phyloP scores from a whole-genome alignment of 2,888 invertebrate species.

The Trisateles emortualis region DNA sequence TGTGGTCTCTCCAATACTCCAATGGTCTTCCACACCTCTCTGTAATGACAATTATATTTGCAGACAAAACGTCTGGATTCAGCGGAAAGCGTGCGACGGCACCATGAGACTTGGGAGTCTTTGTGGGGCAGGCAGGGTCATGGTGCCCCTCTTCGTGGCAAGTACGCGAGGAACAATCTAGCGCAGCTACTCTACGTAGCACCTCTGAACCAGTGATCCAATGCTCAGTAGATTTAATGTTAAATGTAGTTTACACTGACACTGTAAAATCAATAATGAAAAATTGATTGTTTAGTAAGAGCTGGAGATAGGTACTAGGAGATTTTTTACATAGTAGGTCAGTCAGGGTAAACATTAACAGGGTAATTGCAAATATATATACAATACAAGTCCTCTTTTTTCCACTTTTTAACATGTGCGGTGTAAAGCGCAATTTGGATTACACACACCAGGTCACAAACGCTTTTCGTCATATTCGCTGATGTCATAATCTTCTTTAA shows the following conservation, averaged over 20 bases:
- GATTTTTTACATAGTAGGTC: too few relatives aligned
- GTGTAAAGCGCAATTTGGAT: too few relatives aligned
- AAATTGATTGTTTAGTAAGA: not conserved
- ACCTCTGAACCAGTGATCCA: constrained; percentile 51
- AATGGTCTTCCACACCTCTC: too few relatives aligned
- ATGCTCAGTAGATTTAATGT: constrained; percentile 42
- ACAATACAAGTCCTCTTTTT: too few relatives aligned
- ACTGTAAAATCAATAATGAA: not conserved
- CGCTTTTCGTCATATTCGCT: too few relatives aligned
- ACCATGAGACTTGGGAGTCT: constrained; percentile 92
- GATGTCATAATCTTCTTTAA: too few relatives aligned
- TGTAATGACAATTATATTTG: constrained; percentile 9
- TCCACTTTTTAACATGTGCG: too few relatives aligned
- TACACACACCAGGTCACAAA: too few relatives aligned
- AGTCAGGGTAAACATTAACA: too few relatives aligned
- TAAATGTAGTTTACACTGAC: not conserved
- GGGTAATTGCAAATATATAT: too few relatives aligned
- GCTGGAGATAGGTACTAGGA: too few relatives aligned
- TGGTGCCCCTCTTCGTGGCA: constrained; percentile 83
- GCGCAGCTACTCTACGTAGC: constrained; percentile 71
- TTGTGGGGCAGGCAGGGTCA: constrained; percentile 94
- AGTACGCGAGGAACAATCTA: constrained; percentile 76
- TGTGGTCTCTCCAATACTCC: too few relatives aligned
- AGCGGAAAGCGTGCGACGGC: constrained; percentile 88
- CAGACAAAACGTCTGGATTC: constrained; percentile 88